phyloP scores from a whole-genome alignment of 1,140 invertebrate genomes.

The Anadara kagoshimensis region DNA sequence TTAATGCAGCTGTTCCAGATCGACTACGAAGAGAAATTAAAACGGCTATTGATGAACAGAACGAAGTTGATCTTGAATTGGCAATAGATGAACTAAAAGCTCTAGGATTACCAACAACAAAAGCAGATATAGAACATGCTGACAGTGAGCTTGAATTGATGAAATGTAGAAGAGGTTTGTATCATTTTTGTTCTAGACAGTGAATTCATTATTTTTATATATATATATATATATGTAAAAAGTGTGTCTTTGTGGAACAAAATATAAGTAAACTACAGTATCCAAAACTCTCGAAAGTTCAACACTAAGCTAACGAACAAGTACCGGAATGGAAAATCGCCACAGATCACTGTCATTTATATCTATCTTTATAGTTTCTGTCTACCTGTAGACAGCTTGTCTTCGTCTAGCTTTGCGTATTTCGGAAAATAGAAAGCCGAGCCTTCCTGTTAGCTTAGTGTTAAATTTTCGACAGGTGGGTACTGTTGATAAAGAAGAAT shows the following conservation, averaged over 20 bases:
- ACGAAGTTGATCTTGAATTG: constrained; percentile 44
- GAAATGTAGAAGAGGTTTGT: constrained; percentile 41
- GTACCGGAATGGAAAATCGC: too few relatives aligned
- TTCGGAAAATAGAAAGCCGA: too few relatives aligned
- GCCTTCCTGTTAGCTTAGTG: too few relatives aligned
- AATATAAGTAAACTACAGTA: neutral
- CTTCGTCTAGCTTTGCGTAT: too few relatives aligned
- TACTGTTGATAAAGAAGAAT: too few relatives aligned
- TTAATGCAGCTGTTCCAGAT: constrained; percentile 23
- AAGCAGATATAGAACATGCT: constrained; percentile 47
- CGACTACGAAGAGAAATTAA: constrained; percentile 39
- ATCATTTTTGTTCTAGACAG: neutral
- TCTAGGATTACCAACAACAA: constrained; percentile 37
- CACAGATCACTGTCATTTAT: too few relatives aligned
- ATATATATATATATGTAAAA: constrained; percentile 37
- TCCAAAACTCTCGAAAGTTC: neutral
- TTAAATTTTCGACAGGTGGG: too few relatives aligned
- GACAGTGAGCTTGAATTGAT: constrained; percentile 44
- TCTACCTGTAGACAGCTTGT: too few relatives aligned
- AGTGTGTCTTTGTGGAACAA: neutral
- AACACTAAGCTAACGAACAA: too few relatives aligned
- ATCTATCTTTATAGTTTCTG: too few relatives aligned
- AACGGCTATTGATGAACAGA: constrained; percentile 49
- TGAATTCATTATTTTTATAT: neutral
- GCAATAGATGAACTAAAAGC: constrained; percentile 44